These are phyloP conservation scores for Nothura maculosa DNA, from an alignment of 2,797 vertebrate genomes.

Conservation along the genomic window DNA sequence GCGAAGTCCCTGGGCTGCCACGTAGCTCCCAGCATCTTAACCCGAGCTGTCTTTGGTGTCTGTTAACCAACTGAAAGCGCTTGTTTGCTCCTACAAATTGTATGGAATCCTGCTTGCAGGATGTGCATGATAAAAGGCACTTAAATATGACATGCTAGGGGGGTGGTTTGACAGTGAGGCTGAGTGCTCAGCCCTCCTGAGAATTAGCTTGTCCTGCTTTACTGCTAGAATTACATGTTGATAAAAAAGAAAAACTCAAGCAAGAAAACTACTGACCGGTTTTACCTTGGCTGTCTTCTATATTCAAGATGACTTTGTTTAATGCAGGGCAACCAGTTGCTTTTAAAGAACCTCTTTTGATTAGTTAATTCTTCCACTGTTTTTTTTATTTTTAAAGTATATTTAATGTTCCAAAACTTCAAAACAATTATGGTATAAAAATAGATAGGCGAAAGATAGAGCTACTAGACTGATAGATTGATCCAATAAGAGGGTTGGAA, in stretches of 20 bases:
- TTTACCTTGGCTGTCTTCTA: neutral
- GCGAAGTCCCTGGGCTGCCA: fast-evolving
- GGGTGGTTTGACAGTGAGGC: neutral
- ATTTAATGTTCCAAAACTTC: neutral
- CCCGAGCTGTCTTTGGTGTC: neutral
- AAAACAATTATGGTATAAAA: neutral
- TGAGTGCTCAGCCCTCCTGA: neutral
- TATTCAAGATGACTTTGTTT: neutral
- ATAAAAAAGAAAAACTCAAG: neutral
- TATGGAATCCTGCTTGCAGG: neutral
- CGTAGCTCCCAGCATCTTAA: neutral
- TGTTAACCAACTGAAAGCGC: neutral
- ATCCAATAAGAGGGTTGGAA: neutral
- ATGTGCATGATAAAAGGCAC: fast-evolving
- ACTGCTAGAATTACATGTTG: neutral
- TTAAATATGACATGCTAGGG: neutral
- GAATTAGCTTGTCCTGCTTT: neutral
- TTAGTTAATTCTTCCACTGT: neutral
- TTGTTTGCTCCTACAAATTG: neutral
- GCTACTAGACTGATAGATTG: neutral
- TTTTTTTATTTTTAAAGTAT: neutral
- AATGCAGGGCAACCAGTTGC: neutral
- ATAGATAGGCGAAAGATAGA: neutral
- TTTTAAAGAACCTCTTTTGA: neutral
- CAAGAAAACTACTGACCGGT: neutral